phyloP scores from a whole-genome alignment of 2,113 vertebrate genomes.

The Chaetorhynchus papuensis region DNA sequence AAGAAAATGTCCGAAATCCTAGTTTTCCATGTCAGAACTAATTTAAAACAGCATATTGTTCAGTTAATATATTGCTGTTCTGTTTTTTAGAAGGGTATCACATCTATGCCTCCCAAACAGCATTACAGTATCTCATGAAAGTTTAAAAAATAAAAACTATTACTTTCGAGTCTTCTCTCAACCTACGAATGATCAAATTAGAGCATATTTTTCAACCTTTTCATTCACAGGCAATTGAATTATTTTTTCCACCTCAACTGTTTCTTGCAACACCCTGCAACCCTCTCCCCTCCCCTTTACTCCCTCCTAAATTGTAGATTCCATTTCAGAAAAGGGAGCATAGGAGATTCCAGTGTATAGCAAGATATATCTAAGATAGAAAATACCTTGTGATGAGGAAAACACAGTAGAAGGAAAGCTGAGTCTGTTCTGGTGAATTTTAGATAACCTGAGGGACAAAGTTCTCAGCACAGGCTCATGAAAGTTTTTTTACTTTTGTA shows the following conservation, averaged over 20 bases:
- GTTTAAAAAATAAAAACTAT: neutral
- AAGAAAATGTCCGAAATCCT: neutral
- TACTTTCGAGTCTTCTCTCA: neutral
- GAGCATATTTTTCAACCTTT: neutral
- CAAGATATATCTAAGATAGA: neutral
- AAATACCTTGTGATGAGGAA: neutral
- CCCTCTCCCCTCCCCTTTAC: fast-evolving
- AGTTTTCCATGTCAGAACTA: neutral
- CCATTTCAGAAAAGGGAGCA: neutral
- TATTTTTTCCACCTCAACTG: neutral
- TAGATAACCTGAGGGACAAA: neutral
- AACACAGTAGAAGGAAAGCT: neutral
- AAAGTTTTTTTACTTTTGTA: neutral
- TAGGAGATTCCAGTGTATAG: neutral
- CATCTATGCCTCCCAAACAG: neutral
- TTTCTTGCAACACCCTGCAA: neutral
- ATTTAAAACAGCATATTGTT: neutral
- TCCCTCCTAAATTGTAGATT: neutral
- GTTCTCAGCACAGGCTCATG: neutral
- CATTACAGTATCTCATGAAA: neutral
- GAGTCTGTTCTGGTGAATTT: neutral
- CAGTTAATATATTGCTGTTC: neutral
- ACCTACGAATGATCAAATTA: neutral
- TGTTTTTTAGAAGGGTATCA: neutral
- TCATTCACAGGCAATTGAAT: neutral